Conservation (phyloP, 2,113 vertebrate species). For the Gallinago jamesoni region DNA sequence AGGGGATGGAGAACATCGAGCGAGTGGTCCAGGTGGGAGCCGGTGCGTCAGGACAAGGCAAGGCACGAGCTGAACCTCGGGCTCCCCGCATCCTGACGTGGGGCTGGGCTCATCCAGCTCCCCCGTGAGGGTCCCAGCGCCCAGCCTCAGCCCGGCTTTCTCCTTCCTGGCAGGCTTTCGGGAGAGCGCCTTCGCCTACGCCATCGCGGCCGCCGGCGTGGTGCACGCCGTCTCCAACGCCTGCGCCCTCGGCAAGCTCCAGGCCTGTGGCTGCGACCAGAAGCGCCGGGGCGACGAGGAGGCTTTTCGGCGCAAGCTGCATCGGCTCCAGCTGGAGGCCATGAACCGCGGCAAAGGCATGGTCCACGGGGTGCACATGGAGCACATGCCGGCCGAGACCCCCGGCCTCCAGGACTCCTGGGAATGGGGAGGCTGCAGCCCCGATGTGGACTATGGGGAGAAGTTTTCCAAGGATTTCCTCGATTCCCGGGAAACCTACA, state of each 20-base stretch:
- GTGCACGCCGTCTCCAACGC: slow-evolving; percentile 96
- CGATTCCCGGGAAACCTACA: slow-evolving; percentile 94
- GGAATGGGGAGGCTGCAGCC: slow-evolving; percentile 99
- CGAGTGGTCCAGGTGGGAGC: not conserved
- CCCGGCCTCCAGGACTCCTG: slow-evolving; percentile 93
- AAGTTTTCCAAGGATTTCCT: slow-evolving; percentile 97
- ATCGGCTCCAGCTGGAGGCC: slow-evolving; percentile 93
- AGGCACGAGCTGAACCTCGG: not conserved
- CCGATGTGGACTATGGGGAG: slow-evolving; percentile 95
- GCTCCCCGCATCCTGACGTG: not conserved
- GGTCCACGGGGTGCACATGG: slow-evolving; percentile 92
- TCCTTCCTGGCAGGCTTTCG: slow-evolving; percentile 83
- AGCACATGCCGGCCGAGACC: slow-evolving; percentile 85
- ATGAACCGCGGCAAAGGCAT: slow-evolving; percentile 95
- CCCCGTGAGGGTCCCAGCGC: accelerated
- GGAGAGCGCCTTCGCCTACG: slow-evolving; percentile 95
- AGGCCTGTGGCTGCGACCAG: slow-evolving; percentile 91
- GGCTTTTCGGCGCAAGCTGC: slow-evolving; percentile 91
- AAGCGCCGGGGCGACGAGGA: slow-evolving; percentile 92
- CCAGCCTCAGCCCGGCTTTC: not conserved
- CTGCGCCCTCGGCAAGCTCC: slow-evolving; percentile 94
- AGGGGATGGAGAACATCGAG: not conserved
- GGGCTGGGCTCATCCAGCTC: not conserved
- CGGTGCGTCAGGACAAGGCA: not conserved
- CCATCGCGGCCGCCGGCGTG: slow-evolving; percentile 91